Percentiles rank a stretch among this genome's conserved stretches.
phyloP scores from a whole-genome alignment of 2,888 invertebrate genomes.

The Helleia helle region DNA sequence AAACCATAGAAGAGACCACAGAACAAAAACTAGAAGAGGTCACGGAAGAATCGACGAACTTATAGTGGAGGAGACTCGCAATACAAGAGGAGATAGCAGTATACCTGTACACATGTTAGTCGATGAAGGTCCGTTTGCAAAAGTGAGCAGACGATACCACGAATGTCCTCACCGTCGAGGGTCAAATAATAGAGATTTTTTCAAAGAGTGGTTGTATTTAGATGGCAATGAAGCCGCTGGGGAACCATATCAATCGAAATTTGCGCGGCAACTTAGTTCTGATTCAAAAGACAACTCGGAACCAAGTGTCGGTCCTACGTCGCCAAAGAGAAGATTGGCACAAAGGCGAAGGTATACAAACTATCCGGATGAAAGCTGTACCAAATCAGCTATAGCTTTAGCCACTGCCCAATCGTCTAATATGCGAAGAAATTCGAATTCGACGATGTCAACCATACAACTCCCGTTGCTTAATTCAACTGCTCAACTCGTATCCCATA shows the following conservation, averaged over 20 bases:
- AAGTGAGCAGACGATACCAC: conserved; percentile 57
- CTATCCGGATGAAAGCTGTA: conserved; percentile 63
- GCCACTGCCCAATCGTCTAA: conserved; percentile 61
- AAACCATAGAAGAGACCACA: conserved; percentile 44
- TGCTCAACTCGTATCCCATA: conserved; percentile 63
- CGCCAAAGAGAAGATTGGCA: conserved; percentile 53
- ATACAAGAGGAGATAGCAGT: conserved; percentile 41
- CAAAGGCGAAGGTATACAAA: conserved; percentile 57
- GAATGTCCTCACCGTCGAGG: conserved; percentile 54
- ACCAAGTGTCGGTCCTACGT: conserved; percentile 61
- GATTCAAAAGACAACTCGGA: conserved; percentile 70
- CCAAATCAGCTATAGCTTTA: conserved; percentile 63
- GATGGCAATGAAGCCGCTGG: conserved; percentile 53
- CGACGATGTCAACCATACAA: conserved; percentile 77
- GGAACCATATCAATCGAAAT: conserved; percentile 67
- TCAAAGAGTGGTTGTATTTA: conserved; percentile 62
- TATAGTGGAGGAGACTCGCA: conserved; percentile 47
- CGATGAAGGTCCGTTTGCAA: conserved; percentile 63
- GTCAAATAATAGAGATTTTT: conserved; percentile 52
- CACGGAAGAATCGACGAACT: conserved; percentile 54
- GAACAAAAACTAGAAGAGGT: conserved; percentile 40
- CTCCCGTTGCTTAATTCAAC: conserved; percentile 67
- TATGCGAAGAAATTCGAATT: conserved; percentile 75
- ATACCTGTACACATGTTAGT: conserved; percentile 49
- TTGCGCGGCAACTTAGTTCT: conserved; percentile 67